Evolutionary conservation across 2,113 vertebrate species (phyloP), one percentile per base, ranked within the genome.

Genomic region (Gasterosteus aculeatus): DNA sequence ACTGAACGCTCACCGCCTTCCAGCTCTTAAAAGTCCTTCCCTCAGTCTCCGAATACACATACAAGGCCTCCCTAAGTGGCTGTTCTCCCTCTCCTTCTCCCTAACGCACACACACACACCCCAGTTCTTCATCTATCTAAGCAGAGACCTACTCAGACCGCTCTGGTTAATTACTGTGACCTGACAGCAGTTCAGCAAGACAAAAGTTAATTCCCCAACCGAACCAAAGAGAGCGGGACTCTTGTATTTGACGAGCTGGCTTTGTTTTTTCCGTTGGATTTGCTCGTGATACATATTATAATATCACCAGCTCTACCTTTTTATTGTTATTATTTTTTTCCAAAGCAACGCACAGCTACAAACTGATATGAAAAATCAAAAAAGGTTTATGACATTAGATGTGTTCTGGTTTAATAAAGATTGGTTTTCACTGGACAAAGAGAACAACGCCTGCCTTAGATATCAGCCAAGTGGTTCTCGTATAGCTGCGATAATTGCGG

Each of bases 21-120:
- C 80, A 91, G 70, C 73, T 87, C 80, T 75, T 85, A 83, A 87
- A 91, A 89, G 72, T 80, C 54, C 79, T 85, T 81, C 19, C 60
- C 81, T 84, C 80, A 49, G 61, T 72, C 75, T 90, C 59, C 66
- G 44, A 64, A 72, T 82, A 81, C 66, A 73, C 78, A 75, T 66
- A 82, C 75, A 53, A 26, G 26, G 29, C 31, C 35, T 54, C 4
- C 4, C 71, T 63, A 64, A 73, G 59, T 73, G 71, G 49, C 71
- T 10, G 49, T 44, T 33, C 44, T 47, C 56, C 56, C 56, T 57
- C 56, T 33, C 56, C 33, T 57, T 57, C 56, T 16, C 14, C 31
- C 26, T 16, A 54, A 47, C 12, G 15, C 64, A 66, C 31, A 69
- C 10, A 44, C 22, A 69, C 39, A 41, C 33, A 5, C 49, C 61